Evolutionary conservation across 2,113 vertebrate genomes (phyloP).

Genomic region (Tretioscincus oriximinensis): DNA sequence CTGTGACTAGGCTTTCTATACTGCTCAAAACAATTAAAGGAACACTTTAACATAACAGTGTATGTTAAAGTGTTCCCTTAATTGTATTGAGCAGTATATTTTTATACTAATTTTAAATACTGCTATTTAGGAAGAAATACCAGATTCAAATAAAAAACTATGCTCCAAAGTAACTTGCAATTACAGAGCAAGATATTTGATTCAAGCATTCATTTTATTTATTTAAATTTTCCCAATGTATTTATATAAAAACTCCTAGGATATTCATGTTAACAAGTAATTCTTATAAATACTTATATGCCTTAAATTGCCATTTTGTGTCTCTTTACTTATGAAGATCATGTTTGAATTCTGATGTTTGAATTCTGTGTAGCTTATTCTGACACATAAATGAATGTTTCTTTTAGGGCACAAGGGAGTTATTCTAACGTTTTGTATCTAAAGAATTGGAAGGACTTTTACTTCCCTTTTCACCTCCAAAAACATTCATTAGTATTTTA

Average conservation of each 20-base stretch:
- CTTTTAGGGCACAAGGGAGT: conserved; percentile 24
- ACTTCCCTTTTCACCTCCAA: not conserved
- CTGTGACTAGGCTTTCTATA: not conserved
- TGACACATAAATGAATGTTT: not conserved
- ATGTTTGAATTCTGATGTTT: not conserved
- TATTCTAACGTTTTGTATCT: not conserved
- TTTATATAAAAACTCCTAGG: not conserved
- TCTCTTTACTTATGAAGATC: conserved; percentile 10
- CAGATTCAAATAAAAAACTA: not conserved
- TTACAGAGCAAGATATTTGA: not conserved
- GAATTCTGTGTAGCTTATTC: not conserved
- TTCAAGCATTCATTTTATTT: not conserved
- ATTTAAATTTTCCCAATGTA: not conserved
- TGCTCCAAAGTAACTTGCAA: not conserved
- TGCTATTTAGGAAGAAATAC: not conserved
- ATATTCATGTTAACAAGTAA: not conserved
- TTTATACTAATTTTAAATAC: not conserved
- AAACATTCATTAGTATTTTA: conserved; percentile 8
- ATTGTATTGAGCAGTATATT: too few relatives aligned
- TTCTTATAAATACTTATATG: not conserved
- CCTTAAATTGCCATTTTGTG: not conserved
- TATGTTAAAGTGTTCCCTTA: too few relatives aligned
- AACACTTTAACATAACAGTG: too few relatives aligned
- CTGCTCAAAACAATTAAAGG: too few relatives aligned
- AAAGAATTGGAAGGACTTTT: conserved; percentile 23